Base-by-base conservation (phyloP, 2,113 vertebrate genomes). In the Neodontobutis hainanensis region DNA sequence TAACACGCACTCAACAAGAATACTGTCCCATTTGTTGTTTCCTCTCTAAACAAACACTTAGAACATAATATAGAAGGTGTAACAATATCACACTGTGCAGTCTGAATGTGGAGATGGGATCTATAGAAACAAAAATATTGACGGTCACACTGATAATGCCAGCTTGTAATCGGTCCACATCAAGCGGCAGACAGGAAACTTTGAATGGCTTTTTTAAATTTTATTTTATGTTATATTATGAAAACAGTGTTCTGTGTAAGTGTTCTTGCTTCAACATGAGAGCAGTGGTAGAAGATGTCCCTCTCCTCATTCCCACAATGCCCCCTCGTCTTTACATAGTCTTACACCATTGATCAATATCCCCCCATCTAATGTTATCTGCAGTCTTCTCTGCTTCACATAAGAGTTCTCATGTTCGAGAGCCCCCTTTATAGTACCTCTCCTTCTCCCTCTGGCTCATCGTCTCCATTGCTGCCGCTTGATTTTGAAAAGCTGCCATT, bases 261-360 rank as follows among this genome's bases (percentile, higher is more conserved):
- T 83, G 83, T 80, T 65, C 86, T 90, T 88, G 74, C 77, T 74
- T 76, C 84, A 83, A 87, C 81, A 73, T 77, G 79, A 81, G 68
- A 36, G 78, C 60, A 55, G 44, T 48, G 81, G 71, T 77, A 73
- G 82, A 68, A 67, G 61, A 47, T 11, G 42, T 11, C n/a, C n/a
- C n/a, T n/a, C n/a, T n/a, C n/a, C n/a, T n/a, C n/a, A n/a, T n/a
- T 27, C 36, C 62, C 16, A 34, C 57, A 61, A 4, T 65, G 44
- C 3, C n/a, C 14, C 48, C 12, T 40, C 19, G 3, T 35, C 38
- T 11, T 50, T 48, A 15, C 35, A 11, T 19, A 4, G 34, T 42
- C 51, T 63, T 53, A 8, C 11, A 32, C 50, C 10, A 8, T 52
- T 16, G 5, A 43, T 50, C 45, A 8, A 65, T 49, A 46, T 42